Conservation (phyloP, 1,140 invertebrate genomes). For the Zaprionus nigranus region DNA sequence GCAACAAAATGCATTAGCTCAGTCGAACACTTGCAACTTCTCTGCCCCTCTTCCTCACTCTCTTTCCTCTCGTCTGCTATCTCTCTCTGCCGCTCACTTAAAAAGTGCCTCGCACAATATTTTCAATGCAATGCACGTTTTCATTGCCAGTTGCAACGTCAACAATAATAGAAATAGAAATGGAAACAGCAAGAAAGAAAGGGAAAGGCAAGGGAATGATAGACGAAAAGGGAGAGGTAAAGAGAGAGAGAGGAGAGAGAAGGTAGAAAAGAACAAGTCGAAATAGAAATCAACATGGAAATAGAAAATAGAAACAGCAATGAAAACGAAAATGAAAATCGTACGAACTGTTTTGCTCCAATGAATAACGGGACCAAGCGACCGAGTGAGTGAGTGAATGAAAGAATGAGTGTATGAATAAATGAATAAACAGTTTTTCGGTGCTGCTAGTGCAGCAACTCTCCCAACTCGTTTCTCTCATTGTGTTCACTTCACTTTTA, state of each 20-base stretch:
- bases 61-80: conserved; percentile 19
- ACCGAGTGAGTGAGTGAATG: conserved; percentile 25
- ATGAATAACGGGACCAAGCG: conserved; percentile 42
- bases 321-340: conserved; percentile 36
- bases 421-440: conserved; percentile 24
- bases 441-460: conserved; percentile 3
- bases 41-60: not conserved
- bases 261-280: not conserved
- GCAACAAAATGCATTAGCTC: conserved; percentile 76
- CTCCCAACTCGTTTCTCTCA: conserved; percentile 3
- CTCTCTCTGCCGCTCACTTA: conserved; percentile 4
- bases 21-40: conserved; percentile 57
- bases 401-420: conserved; percentile 37
- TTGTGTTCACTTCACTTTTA: conserved; percentile 23
- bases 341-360: conserved; percentile 41
- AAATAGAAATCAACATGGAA: conserved; percentile 42
- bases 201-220: conserved; percentile 5
- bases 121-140: conserved; percentile 80
- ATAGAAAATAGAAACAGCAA: conserved; percentile 35
- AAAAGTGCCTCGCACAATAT: conserved; percentile 73
- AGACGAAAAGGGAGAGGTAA: not conserved
- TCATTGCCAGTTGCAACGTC: conserved; percentile 81
- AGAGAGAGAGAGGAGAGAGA: not conserved
- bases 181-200: conserved; percentile 36
- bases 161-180: conserved; percentile 61